phyloP scores from a whole-genome alignment of 2,113 vertebrate species.

The Motacilla tschutschensis region DNA sequence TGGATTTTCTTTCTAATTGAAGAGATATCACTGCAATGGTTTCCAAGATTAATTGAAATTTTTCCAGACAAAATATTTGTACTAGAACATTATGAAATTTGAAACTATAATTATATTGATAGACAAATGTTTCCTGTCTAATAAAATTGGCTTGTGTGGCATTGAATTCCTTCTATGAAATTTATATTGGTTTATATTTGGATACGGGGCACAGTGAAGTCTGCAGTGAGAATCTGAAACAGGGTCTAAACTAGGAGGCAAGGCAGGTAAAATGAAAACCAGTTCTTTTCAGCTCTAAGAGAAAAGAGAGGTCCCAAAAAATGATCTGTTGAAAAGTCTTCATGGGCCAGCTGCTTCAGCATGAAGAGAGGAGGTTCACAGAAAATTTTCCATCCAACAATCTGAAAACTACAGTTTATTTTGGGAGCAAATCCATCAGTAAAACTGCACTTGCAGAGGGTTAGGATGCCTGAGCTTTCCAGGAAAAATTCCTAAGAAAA shows the following conservation, averaged over 20 bases:
- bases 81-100: background rate
- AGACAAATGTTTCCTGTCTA: background rate
- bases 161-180: background rate
- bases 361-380: background rate
- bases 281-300: background rate
- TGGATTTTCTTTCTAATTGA: background rate
- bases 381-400: constrained; percentile 16
- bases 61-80: constrained; percentile 13
- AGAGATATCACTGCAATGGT: background rate
- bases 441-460: background rate
- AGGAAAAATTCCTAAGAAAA: constrained; percentile 23
- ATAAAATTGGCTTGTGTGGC: background rate
- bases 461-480: background rate
- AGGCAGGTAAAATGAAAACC: background rate
- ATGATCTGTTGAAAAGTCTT: constrained; percentile 15
- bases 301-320: background rate
- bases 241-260: background rate
- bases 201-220: background rate
- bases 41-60: background rate
- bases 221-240: background rate
- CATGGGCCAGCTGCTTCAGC: background rate
- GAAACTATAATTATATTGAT: background rate
- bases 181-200: background rate
- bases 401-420: constrained; percentile 22
- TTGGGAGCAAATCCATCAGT: constrained; percentile 18